phyloP scores from a whole-genome alignment of 2,113 vertebrate genomes.

The Percopsis transmontana region DNA sequence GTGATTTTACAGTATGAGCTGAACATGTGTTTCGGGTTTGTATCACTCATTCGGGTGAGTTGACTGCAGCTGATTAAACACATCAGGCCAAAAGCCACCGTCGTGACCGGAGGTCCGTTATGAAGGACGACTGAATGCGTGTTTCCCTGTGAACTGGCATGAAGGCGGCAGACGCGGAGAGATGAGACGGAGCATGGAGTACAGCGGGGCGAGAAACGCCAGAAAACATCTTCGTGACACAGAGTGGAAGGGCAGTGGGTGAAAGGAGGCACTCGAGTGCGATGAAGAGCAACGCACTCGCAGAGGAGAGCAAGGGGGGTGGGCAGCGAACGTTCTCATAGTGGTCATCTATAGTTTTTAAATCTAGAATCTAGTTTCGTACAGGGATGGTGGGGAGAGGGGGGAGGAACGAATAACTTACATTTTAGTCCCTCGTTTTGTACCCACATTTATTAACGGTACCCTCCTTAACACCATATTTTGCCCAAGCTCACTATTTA shows the following conservation, averaged over 20 bases:
- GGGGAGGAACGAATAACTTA: slow-evolving; percentile 4
- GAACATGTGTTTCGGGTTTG: too few relatives aligned
- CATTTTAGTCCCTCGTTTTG: too few relatives aligned
- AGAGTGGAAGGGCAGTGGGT: slow-evolving; percentile 50
- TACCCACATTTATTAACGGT: too few relatives aligned
- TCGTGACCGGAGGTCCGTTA: slow-evolving; percentile 27
- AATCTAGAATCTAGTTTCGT: too few relatives aligned
- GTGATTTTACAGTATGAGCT: background rate
- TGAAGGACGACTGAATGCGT: slow-evolving; percentile 32
- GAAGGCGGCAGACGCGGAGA: slow-evolving; percentile 50
- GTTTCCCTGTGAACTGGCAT: slow-evolving; percentile 41
- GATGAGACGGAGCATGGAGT: slow-evolving; percentile 26
- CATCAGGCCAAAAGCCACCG: slow-evolving; percentile 24
- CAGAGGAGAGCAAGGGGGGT: slow-evolving; percentile 12
- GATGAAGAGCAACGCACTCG: slow-evolving; percentile 39
- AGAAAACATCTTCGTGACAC: slow-evolving; percentile 46
- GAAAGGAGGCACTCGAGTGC: slow-evolving; percentile 49
- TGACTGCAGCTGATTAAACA: slow-evolving; percentile 26
- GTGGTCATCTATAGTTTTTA: too few relatives aligned
- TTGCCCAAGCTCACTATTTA: too few relatives aligned
- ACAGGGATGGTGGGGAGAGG: too few relatives aligned
- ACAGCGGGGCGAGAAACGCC: slow-evolving; percentile 49
- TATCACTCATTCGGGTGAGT: slow-evolving; percentile 11
- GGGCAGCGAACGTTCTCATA: too few relatives aligned
- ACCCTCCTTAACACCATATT: too few relatives aligned